Evolutionary conservation across 2,888 invertebrate genomes (phyloP).

Genomic region (Macrosiphum euphorbiae): DNA sequence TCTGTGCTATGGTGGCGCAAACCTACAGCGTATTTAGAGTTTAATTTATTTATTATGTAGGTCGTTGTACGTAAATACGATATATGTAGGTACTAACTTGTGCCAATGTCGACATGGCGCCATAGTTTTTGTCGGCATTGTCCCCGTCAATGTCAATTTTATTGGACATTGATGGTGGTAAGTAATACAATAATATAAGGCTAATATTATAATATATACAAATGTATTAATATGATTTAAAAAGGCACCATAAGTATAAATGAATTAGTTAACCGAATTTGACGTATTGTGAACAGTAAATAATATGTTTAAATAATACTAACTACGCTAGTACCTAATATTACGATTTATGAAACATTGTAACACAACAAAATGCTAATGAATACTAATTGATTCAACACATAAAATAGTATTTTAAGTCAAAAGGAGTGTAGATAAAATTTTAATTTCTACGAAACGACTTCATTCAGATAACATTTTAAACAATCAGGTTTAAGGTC

Average conservation of each 20-base stretch:
- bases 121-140: neutral
- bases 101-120: neutral
- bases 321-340: too few relatives aligned
- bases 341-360: neutral
- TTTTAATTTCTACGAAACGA: neutral
- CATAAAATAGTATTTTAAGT: neutral
- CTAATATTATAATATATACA: neutral
- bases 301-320: neutral
- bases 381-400: neutral
- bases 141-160: neutral
- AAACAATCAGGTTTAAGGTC: neutral
- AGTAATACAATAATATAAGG: too few relatives aligned
- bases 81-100: constrained; percentile 24
- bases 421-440: neutral
- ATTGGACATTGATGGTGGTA: neutral
- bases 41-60: neutral
- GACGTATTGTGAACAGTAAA: neutral
- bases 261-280: neutral
- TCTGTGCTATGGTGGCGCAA: constrained; percentile 74
- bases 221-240: neutral
- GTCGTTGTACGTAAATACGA: neutral
- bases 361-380: neutral
- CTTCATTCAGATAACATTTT: neutral
- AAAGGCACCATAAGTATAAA: neutral
- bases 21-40: constrained; percentile 70